These are phyloP conservation scores for Drosophila prostipennis DNA, from an alignment of 2,888 invertebrate genomes.

Conservation along the genomic window DNA sequence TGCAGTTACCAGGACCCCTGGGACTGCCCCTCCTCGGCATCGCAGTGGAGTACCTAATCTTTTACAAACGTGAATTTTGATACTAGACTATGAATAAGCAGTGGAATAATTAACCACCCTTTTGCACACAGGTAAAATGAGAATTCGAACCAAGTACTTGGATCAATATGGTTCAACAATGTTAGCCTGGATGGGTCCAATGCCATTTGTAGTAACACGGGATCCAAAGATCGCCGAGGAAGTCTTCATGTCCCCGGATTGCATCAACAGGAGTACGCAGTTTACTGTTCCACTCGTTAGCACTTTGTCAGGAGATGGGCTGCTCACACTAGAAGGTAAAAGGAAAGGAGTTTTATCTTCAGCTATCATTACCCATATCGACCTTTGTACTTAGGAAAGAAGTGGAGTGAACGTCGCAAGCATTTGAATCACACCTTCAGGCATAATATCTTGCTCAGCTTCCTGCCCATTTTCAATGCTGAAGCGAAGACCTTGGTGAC, in stretches of 20 bases:
- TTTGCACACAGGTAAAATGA: conserved; percentile 1
- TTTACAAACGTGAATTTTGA: conserved; percentile 57
- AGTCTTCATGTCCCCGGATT: conserved; percentile 66
- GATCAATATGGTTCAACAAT: conserved; percentile 57
- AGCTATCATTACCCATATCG: too few relatives aligned
- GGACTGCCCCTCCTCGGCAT: conserved; percentile 73
- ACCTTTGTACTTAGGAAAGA: conserved; percentile 43
- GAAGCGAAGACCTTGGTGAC: conserved; percentile 56
- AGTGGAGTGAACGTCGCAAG: conserved; percentile 72
- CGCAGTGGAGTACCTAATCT: conserved; percentile 41
- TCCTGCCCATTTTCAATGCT: conserved; percentile 70
- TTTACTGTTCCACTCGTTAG: conserved; percentile 56
- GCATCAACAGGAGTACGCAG: conserved; percentile 61
- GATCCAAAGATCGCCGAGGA: conserved; percentile 68
- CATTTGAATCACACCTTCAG: conserved; percentile 71
- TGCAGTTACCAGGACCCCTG: conserved; percentile 66
- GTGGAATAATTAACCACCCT: too few relatives aligned
- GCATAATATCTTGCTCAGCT: conserved; percentile 66
- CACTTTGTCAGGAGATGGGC: conserved; percentile 55
- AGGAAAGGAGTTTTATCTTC: rapidly evolving
- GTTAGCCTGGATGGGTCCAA: conserved; percentile 70
- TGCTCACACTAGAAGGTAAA: conserved; percentile 62
- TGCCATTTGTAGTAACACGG: conserved; percentile 62
- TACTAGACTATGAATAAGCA: neutral
- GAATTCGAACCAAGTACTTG: neutral